phyloP scores from a whole-genome alignment of 2,888 invertebrate species.

The Drosophila hamatofila region DNA sequence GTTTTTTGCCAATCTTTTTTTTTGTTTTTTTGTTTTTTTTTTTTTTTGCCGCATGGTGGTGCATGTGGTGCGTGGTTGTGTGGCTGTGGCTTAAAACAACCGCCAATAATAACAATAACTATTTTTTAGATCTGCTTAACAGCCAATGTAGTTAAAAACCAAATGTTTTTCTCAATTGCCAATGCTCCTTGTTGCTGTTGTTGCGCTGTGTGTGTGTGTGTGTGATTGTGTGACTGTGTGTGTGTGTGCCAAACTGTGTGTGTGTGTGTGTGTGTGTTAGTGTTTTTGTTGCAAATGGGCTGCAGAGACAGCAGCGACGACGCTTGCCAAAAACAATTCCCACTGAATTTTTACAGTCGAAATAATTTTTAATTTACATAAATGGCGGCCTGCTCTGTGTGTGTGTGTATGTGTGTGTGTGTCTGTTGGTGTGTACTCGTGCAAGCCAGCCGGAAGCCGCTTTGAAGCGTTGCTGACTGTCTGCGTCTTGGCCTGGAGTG shows the following conservation, averaged over 20 bases:
- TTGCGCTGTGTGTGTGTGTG: constrained; percentile 14
- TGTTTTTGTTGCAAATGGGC: constrained; percentile 53
- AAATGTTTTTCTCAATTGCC: constrained; percentile 75
- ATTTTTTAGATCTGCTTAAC: constrained; percentile 75
- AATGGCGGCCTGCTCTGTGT: constrained; percentile 65
- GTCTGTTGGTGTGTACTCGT: constrained; percentile 18
- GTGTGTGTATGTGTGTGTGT: constrained; percentile 22
- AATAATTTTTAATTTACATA: constrained; percentile 79
- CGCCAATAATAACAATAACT: constrained; percentile 79
- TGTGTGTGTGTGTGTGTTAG: constrained; percentile 20
- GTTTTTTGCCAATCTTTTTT: constrained; percentile 9
- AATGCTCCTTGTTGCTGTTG: constrained; percentile 39
- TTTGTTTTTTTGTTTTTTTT: neutral
- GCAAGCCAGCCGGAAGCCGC: constrained; percentile 52
- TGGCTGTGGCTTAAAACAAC: constrained; percentile 49
- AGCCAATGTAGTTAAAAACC: constrained; percentile 79
- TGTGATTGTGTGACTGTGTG: constrained; percentile 14
- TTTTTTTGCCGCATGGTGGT: constrained; percentile 12
- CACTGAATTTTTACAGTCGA: constrained; percentile 76
- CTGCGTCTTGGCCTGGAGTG: constrained; percentile 40
- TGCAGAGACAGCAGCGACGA: constrained; percentile 47
- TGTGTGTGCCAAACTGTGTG: constrained; percentile 8
- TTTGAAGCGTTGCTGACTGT: constrained; percentile 50
- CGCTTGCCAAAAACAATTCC: constrained; percentile 77
- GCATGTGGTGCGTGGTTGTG: constrained; percentile 39